A percentile compares a stretch with the other conserved stretches of the same genome.
Evolutionary conservation across 2,113 vertebrate species (phyloP).

Genomic region (Percina caprodes): DNA sequence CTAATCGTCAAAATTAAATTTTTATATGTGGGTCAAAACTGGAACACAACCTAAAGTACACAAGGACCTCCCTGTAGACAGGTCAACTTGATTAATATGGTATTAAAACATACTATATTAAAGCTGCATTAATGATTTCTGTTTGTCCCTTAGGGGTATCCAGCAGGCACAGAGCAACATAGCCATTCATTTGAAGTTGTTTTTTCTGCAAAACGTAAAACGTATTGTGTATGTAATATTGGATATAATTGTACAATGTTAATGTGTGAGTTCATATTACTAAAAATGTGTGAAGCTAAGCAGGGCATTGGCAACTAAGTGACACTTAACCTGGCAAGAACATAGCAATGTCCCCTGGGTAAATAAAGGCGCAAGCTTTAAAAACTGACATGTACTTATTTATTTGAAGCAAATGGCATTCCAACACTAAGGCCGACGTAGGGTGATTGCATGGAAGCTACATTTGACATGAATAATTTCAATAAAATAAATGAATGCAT

Average conservation of each 20-base stretch:
- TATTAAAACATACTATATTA: not conserved
- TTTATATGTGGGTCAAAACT: not conserved
- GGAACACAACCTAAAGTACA: not conserved
- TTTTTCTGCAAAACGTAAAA: not conserved
- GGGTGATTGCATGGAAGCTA: conserved; percentile 18
- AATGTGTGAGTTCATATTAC: not conserved
- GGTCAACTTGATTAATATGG: too few relatives aligned
- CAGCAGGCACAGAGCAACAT: not conserved
- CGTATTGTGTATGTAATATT: too few relatives aligned
- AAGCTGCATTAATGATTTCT: not conserved
- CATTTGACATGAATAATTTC: not conserved
- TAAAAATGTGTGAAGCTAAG: not conserved
- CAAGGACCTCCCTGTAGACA: too few relatives aligned
- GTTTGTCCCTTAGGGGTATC: not conserved
- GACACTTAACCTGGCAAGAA: not conserved
- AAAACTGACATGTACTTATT: conserved; percentile 34
- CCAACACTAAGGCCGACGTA: conserved; percentile 1
- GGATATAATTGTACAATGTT: not conserved
- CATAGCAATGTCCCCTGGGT: not conserved
- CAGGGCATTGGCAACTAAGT: not conserved
- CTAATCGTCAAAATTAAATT: not conserved
- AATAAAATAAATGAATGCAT: not conserved
- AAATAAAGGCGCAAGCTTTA: conserved; percentile 31
- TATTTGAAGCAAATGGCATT: conserved; percentile 17
- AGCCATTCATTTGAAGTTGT: not conserved